Conservation (phyloP, 2,888 invertebrate genomes). For the Omphaloscelis lunosa region DNA sequence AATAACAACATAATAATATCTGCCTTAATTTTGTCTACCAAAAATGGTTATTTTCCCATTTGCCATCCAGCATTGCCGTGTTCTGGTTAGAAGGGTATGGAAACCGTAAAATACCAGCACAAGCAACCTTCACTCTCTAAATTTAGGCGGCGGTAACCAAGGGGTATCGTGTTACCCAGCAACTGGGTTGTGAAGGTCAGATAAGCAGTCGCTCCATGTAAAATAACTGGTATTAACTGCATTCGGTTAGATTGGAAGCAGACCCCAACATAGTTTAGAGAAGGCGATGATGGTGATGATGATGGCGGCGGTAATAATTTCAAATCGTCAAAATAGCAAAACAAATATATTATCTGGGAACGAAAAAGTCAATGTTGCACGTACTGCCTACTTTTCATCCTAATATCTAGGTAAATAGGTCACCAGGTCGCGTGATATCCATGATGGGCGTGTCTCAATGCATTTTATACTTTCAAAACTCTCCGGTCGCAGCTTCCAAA, state of each 20-base stretch:
- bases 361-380: neutral
- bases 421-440: constrained; percentile 10
- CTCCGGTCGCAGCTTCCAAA: neutral
- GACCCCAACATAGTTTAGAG: neutral
- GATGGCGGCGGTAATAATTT: neutral
- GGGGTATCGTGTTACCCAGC: no score
- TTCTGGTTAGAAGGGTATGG: neutral
- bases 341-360: no score
- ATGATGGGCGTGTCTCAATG: constrained; percentile 28
- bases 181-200: no score
- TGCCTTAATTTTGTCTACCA: neutral
- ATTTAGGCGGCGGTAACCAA: no score
- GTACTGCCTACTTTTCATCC: constrained; percentile 19
- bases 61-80: neutral
- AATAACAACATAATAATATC: neutral
- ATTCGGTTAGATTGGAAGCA: neutral
- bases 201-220: neutral
- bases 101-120: neutral
- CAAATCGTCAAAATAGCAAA: neutral
- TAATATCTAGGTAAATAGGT: constrained; percentile 35
- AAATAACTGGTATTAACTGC: neutral
- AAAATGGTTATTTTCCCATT: neutral
- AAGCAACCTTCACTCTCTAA: neutral
- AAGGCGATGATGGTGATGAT: neutral
- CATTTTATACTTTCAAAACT: constrained; percentile 20